Evolutionary conservation across 2,797 vertebrate species (phyloP), one percentile per base, ranked within the genome.

Genomic region (Pachyuromys duprasi): DNA sequence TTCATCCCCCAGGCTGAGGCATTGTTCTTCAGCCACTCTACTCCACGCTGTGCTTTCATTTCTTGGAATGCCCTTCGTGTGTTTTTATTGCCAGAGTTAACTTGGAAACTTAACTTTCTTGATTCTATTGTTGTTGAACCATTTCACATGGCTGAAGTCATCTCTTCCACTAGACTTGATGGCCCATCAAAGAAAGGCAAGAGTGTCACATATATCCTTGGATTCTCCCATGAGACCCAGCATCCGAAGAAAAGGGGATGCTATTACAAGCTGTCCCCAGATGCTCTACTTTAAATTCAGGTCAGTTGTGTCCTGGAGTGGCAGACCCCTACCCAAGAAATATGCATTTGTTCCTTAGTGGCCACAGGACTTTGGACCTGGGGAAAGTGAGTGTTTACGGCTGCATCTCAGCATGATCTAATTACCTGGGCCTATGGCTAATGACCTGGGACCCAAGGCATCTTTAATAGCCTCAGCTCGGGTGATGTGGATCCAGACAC

Each of bases 161-260:
- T 94, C 75, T 96, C 69, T 89, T 78, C 65, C 60, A 6, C 42
- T 86, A 57, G 78, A 49, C n/a, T 13, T 42, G 83, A 86, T 70
- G 31, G 53, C 53, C 91, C 86, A 86, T 74, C 76, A 62, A 92
- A 42, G 81, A 67, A 92, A 42, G 81, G 82, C 90, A 93, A 63
- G 60, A 57, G 39, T n/a, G 28, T 31, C 36, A n/a, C 14, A 33
- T 49, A 53, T 2, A 81, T 86, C 49, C 36, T 69, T 60, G 36
- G 80, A 9, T 90, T 88, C 39, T 62, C 83, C 53, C 82, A 36
- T 15, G 28, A 57, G 60, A 74, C 26, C 39, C 49, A 60, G 83
- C 0, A 3, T 1, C 31, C 39, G 70, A 26, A 62, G 82, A 57
- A 26, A 28, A 2, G 17, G 62, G 36, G 28, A 57, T 83, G 31